A percentile compares a stretch with the other conserved stretches of the same genome.
These are phyloP conservation scores for Dreissena polymorpha DNA, from an alignment of 1,140 invertebrate species.

Conservation along the genomic window DNA sequence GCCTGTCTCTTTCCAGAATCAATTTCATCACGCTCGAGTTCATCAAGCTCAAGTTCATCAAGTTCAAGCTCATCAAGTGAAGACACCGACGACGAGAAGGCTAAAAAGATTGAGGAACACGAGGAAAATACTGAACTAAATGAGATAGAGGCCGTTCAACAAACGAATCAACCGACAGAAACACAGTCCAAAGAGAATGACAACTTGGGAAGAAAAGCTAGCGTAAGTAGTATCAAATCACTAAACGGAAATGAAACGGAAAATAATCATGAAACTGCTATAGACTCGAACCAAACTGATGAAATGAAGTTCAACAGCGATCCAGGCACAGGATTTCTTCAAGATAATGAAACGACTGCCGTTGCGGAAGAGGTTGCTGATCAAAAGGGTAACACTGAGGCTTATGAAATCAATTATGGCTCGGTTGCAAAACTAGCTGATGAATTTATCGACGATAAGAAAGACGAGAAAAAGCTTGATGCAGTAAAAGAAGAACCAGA, in stretches of 20 bases:
- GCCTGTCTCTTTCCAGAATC: background rate
- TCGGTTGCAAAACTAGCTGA: background rate
- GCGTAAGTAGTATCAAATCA: background rate
- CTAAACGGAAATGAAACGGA: background rate
- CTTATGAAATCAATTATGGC: background rate
- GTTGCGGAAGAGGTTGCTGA: background rate
- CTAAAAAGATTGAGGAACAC: background rate
- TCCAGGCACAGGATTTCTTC: no score
- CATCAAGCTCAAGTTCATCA: background rate
- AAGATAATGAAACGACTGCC: background rate
- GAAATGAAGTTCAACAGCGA: background rate
- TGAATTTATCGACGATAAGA: no score
- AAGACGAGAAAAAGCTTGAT: no score
- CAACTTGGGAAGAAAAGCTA: background rate
- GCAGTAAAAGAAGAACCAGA: no score
- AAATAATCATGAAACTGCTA: background rate
- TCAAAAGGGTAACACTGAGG: background rate
- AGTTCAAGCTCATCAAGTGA: slow-evolving; percentile 20
- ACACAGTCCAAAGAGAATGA: background rate
- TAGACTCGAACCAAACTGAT: background rate
- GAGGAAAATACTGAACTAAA: background rate
- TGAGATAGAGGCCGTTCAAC: background rate
- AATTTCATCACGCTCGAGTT: background rate
- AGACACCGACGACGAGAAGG: slow-evolving; percentile 6
- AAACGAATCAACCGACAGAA: background rate